Conservation (phyloP, 1,140 invertebrate genomes). For the Trypoxylus dichotomus region DNA sequence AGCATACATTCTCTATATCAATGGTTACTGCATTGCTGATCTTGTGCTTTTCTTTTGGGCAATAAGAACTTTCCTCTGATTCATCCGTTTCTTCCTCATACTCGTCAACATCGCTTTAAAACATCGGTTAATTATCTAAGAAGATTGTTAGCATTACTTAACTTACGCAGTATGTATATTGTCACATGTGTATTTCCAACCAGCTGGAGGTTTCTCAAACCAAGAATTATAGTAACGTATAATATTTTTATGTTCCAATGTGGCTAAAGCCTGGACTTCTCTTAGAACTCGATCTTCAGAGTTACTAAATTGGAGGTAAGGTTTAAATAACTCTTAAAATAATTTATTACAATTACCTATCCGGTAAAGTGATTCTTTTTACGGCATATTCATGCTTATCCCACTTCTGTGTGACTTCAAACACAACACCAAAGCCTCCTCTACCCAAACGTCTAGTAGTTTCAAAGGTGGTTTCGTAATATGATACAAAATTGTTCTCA, state of each 20-base stretch:
- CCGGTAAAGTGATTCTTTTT: constrained; percentile 86
- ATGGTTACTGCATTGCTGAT: not conserved
- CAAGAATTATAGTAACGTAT: constrained; percentile 94
- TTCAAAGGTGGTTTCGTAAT: constrained; percentile 87
- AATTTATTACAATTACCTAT: constrained; percentile 63
- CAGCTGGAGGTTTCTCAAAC: constrained; percentile 85
- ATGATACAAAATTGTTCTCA: constrained; percentile 58
- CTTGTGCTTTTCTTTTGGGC: not conserved
- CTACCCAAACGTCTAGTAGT: constrained; percentile 81
- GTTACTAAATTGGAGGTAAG: not conserved
- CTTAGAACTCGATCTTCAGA: constrained; percentile 77
- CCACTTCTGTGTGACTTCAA: constrained; percentile 92
- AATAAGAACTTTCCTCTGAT: not conserved
- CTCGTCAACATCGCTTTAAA: too few relatives aligned
- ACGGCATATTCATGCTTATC: constrained; percentile 95
- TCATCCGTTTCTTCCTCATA: not conserved
- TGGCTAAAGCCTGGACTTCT: constrained; percentile 92
- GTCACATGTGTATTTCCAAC: constrained; percentile 85
- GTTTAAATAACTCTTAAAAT: not conserved
- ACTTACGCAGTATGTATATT: constrained; percentile 56
- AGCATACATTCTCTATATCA: too few relatives aligned
- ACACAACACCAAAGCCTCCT: constrained; percentile 97
- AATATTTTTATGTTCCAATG: constrained; percentile 92
- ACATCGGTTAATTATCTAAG: too few relatives aligned
- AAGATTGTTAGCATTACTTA: not conserved